A percentile compares a stretch with the other conserved stretches of the same genome.
Conservation (phyloP, 2,888 invertebrate genomes). For the Philereme vetulata region DNA sequence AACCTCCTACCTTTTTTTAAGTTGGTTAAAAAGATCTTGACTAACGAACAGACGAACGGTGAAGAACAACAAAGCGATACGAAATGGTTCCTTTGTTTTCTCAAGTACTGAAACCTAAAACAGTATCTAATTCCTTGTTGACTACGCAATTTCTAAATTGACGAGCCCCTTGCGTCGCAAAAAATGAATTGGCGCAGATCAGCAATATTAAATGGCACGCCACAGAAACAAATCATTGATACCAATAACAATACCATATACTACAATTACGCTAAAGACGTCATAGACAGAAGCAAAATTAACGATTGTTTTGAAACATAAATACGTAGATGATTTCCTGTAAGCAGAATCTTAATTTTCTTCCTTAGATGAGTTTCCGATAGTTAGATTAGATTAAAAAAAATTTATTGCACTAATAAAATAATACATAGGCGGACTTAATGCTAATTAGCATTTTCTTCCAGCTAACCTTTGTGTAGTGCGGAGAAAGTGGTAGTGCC, state of each 20-base stretch:
- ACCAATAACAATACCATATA: constrained; percentile 8
- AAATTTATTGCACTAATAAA: too few relatives aligned
- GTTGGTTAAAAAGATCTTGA: too few relatives aligned
- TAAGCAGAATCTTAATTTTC: neutral
- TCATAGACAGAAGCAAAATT: constrained; percentile 8
- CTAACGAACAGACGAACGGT: too few relatives aligned
- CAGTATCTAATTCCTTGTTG: neutral
- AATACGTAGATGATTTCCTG: constrained; percentile 1
- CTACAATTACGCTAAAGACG: constrained; percentile 14
- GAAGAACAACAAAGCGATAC: too few relatives aligned
- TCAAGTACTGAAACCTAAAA: neutral
- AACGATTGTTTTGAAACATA: constrained; percentile 5
- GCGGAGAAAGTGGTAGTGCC: too few relatives aligned
- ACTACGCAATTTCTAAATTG: constrained; percentile 19
- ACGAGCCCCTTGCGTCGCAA: constrained; percentile 23
- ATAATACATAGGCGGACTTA: too few relatives aligned
- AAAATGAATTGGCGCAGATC: constrained; percentile 13
- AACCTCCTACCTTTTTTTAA: too few relatives aligned
- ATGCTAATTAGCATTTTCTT: too few relatives aligned
- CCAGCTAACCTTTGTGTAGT: too few relatives aligned
- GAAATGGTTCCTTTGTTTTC: neutral
- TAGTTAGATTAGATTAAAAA: too few relatives aligned
- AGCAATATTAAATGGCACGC: constrained; percentile 12
- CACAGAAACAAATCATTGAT: constrained; percentile 17
- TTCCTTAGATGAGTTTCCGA: neutral